phyloP scores from a whole-genome alignment of 2,888 invertebrate genomes.

The Amphipoea oculea region DNA sequence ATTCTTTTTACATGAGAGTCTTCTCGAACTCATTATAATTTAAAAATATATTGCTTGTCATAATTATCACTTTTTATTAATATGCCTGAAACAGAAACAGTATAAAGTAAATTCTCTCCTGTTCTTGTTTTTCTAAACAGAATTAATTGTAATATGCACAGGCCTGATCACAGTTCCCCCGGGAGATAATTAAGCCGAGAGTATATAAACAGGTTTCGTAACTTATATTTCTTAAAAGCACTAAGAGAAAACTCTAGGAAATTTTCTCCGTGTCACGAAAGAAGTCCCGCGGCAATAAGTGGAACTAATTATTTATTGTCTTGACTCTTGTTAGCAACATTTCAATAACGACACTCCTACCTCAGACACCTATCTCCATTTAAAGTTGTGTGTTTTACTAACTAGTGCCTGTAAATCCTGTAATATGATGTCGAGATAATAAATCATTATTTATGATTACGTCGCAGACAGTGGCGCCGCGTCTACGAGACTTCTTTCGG shows the following conservation, averaged over 20 bases:
- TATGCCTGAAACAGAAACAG: conserved; percentile 73
- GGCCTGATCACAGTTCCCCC: conserved; percentile 1
- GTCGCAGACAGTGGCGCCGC: not conserved
- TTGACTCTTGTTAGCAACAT: not conserved
- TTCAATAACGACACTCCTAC: not conserved
- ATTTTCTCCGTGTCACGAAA: not conserved
- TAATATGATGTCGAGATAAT: not conserved
- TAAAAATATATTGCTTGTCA: conserved; percentile 88
- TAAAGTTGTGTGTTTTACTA: not conserved
- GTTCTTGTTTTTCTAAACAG: not conserved
- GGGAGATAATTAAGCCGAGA: conserved; percentile 17
- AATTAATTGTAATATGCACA: conserved; percentile 3
- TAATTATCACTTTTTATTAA: conserved; percentile 82
- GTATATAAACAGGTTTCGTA: conserved; percentile 22
- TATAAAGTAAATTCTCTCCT: not conserved
- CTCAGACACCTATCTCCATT: not conserved
- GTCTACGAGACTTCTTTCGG: not conserved
- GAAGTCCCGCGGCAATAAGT: not conserved
- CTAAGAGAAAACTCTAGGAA: conserved; percentile 5
- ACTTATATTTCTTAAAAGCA: not conserved
- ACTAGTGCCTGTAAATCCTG: not conserved
- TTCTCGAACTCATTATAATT: conserved; percentile 82
- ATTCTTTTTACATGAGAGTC: conserved; percentile 70
- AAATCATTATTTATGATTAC: not conserved
- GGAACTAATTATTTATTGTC: no score